Base-by-base conservation (phyloP, 2,797 vertebrate species). In the Crocidura indochinensis region DNA sequence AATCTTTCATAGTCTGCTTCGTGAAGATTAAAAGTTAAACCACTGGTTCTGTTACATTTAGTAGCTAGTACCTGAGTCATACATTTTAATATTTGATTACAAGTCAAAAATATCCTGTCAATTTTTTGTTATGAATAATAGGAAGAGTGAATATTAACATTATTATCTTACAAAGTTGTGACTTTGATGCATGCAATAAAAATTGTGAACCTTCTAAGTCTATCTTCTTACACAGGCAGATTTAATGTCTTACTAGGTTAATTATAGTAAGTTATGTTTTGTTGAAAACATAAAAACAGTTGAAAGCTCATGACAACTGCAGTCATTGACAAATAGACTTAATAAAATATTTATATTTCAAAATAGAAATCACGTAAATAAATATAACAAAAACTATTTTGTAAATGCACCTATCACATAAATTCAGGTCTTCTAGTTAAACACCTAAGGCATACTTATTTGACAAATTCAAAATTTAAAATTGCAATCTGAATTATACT, bases 331-430 rank as follows among this genome's bases (percentile, higher is more conserved):
- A 3, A 72, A 27, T 11, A 80, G 8, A 73, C 2, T 51, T 49
- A 73, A 86, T 76, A 92, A 22, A 29, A 65, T 38, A 38, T 38
- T 38, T 74, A 38, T 81, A 93, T 56, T 85, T 83, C 22, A 69
- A 8, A 80, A 5, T 78, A 19, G 3, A 2, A 1, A 65, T 67
- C 82, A 81, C 20, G 1, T 15, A 74, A 14, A 73, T 76, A 29
- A n/a, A 74, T 85, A 69, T 1, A 62, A 20, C 19, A 29, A 15
- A 64, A n/a, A 53, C 3, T n/a, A 38, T 8, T 10, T 15, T 0
- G n/a, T 11, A 27, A 81, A 38, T 11, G 4, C 6, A 26, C 19
- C 81, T 77, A 76, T 88, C 0, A 6, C 15, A 0, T 5, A n/a
- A 76, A 83, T 71, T 2, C 15, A 65, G 56, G 69, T 79, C 11